Base-by-base conservation (phyloP, 2,888 invertebrate genomes). In the Ligdia adustata region DNA sequence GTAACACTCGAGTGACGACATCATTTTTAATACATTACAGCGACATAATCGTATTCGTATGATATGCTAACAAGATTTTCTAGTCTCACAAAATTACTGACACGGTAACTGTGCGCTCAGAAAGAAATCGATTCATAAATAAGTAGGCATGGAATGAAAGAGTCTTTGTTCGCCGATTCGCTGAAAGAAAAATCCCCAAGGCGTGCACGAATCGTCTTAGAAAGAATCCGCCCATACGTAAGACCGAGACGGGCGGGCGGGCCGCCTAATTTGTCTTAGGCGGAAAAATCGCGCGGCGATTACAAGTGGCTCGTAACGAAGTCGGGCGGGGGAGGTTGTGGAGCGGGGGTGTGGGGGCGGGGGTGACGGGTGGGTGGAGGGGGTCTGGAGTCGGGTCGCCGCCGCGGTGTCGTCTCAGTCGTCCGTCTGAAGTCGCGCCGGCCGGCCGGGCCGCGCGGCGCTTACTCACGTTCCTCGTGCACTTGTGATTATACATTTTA, bases 241-340 rank as follows among this genome's bases (percentile, higher is more conserved):
- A 73, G 72, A 62, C 56, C 46, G 63, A 59, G 71, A 69, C 66
- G 65, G 77, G 78, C 73, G 75, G 75, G 75, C 71, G 80, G 81
- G 73, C 85, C 82, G 85, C 88, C 87, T 90, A 90, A 90, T 89
- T 89, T 86, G 84, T 89, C 89, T 90, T 86, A 88, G 89, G 87
- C 88, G 88, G 88, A 89, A 90, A 89, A 90, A 90, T 88, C 86
- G 86, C 82, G 78, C 77, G 82, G 84, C 84, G 83, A 88, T 89
- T 87, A 89, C 89, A 89, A 89, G 89, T 90, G 88, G 87, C 86
- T 87, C 87, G 86, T 89, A 90, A 90, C 89, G 89, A 90, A 90
- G 88, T 87, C 87, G 86, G 79, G 66, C 67, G 66, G 69, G 69
- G 69, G 69, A 76, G 55, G 62, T 66, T 58, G 44, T 64, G 71